These are phyloP conservation scores for Ischnus inquisitorius DNA, from an alignment of 2,888 invertebrate genomes.

Conservation along the genomic window DNA sequence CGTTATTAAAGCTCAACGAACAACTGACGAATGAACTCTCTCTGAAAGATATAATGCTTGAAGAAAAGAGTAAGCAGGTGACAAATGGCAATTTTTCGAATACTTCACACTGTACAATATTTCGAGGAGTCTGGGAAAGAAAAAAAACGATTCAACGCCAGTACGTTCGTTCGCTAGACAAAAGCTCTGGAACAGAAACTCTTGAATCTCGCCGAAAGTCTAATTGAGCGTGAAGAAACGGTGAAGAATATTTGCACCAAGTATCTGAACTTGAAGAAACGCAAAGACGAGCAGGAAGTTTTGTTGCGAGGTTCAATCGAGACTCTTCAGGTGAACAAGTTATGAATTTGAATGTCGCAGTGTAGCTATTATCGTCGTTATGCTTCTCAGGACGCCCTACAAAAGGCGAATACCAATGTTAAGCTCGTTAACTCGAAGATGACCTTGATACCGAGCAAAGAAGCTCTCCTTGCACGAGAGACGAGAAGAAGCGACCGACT, in stretches of 20 bases:
- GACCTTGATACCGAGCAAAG: slow-evolving; percentile 69
- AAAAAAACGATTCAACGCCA: not conserved
- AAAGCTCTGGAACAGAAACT: slow-evolving; percentile 72
- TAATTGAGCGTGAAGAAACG: slow-evolving; percentile 71
- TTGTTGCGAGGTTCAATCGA: slow-evolving; percentile 71
- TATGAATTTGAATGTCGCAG: not conserved
- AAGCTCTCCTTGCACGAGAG: slow-evolving; percentile 71
- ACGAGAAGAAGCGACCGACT: slow-evolving; percentile 72
- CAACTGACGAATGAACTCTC: slow-evolving; percentile 71
- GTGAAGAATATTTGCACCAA: slow-evolving; percentile 73
- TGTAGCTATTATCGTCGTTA: slow-evolving; percentile 17
- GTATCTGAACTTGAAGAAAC: slow-evolving; percentile 74
- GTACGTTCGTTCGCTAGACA: slow-evolving; percentile 68
- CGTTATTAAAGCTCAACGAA: slow-evolving; percentile 74
- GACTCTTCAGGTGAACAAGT: slow-evolving; percentile 70
- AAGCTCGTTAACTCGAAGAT: slow-evolving; percentile 56
- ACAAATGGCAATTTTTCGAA: not conserved
- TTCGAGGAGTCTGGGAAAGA: not conserved
- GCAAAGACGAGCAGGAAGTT: slow-evolving; percentile 74
- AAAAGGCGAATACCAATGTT: slow-evolving; percentile 63
- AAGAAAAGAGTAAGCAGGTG: slow-evolving; percentile 74
- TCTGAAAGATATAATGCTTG: slow-evolving; percentile 61
- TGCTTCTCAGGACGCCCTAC: slow-evolving; percentile 69
- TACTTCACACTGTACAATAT: not conserved
- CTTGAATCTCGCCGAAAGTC: slow-evolving; percentile 71